Conservation (phyloP, 2,797 vertebrate species). For the Takifugu ocellatus region DNA sequence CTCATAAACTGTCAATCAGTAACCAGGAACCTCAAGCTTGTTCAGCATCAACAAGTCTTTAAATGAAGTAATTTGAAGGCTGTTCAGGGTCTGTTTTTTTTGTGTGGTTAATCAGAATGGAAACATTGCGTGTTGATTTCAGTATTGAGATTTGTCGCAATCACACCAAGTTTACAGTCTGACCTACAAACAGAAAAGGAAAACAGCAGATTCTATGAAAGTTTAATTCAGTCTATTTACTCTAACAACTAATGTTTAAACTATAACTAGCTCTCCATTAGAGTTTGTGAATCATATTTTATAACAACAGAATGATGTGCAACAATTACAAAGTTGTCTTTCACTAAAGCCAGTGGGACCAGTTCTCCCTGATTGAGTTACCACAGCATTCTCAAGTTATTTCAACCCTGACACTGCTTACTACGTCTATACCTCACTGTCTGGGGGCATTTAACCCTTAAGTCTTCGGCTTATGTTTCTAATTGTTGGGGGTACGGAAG, state of each 20-base stretch:
- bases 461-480: conserved; percentile 43
- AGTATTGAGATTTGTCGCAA: no score
- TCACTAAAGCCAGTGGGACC: conserved; percentile 49
- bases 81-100: conserved; percentile 17
- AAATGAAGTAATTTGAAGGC: conserved; percentile 21
- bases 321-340: conserved; percentile 21
- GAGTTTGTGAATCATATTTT: conserved; percentile 43
- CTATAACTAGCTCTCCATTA: conserved; percentile 37
- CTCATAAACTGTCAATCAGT: conserved; percentile 43
- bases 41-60: conserved; percentile 36
- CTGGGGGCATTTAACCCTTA: conserved; percentile 55
- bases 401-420: conserved; percentile 40
- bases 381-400: conserved; percentile 42
- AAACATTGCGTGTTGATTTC: conserved; percentile 8
- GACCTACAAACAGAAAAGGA: no score
- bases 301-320: conserved; percentile 37
- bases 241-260: conserved; percentile 36
- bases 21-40: conserved; percentile 28
- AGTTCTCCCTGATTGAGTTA: conserved; percentile 62
- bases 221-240: background rate
- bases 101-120: conserved; percentile 7
- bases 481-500: conserved; percentile 46
- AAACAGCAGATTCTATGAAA: no score
- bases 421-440: conserved; percentile 54
- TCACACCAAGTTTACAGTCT: no score